Conservation (phyloP, 1,140 invertebrate species). For the Cyclargus thomasi region DNA sequence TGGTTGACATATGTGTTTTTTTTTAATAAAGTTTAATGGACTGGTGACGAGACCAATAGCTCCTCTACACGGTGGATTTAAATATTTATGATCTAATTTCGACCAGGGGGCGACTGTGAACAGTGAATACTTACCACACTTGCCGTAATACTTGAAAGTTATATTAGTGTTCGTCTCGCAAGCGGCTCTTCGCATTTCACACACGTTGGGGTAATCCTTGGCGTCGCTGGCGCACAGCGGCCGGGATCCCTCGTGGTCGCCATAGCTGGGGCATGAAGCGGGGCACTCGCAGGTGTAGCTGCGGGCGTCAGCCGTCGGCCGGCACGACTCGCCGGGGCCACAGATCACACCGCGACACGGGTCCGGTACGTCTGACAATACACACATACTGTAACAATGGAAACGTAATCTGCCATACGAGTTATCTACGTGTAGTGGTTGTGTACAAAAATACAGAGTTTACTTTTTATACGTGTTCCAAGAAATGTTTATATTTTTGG, state of each 20-base stretch:
- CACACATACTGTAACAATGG: constrained; percentile 41
- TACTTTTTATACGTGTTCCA: no score
- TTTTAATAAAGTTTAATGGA: no score
- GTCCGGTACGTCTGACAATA: constrained; percentile 81
- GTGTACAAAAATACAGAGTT: no score
- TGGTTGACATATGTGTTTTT: no score
- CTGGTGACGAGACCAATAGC: no score
- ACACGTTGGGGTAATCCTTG: constrained; percentile 84
- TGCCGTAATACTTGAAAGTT: constrained; percentile 89
- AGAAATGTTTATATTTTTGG: no score
- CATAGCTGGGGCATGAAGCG: constrained; percentile 84
- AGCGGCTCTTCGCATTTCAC: constrained; percentile 86
- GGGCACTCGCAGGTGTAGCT: constrained; percentile 85
- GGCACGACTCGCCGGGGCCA: constrained; percentile 84
- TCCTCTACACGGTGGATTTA: no score
- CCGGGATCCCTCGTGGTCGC: constrained; percentile 84
- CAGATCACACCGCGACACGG: constrained; percentile 86
- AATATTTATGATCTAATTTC: background rate
- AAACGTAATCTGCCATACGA: constrained; percentile 35
- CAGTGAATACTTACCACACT: constrained; percentile 90
- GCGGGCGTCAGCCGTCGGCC: constrained; percentile 83
- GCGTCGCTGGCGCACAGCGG: constrained; percentile 86
- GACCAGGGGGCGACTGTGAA: background rate
- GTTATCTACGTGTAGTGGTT: background rate
- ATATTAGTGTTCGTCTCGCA: constrained; percentile 85